Evolutionary conservation across 2,797 vertebrate species (phyloP), one percentile per base, ranked within the genome.

Genomic region (Aldrovandia affinis): DNA sequence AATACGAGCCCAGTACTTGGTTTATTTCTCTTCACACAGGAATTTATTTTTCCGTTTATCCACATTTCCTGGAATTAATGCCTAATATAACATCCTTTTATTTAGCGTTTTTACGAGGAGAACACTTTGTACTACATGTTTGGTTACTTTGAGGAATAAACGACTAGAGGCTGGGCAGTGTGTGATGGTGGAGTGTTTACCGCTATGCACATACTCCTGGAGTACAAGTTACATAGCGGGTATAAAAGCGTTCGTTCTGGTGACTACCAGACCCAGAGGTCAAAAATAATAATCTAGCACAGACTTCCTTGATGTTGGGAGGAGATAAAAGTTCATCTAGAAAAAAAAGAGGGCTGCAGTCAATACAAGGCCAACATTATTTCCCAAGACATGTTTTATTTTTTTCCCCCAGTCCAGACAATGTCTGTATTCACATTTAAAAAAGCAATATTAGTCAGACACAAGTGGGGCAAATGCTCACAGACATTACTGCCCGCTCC

Each of bases 281-380:
- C 91, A 91, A 89, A 87, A 61, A 84, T 88, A 91, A 91, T 90
- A 92, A 93, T 89, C 86, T 83, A 80, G 82, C 88, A 85, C 89
- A 89, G 91, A 84, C 88, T 86, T 1, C 30, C 63, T 84, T 80
- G 92, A 93, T 94, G 88, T 89, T 83, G 79, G 88, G 83, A 85
- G 85, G 86, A 92, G 93, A 93, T 94, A 93, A 92, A 89, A 77
- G 47, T 87, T 91, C 90, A 89, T 70, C 88, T 87, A 88, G 88
- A 79, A 89, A 89, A 92, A 91, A 22, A 90, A 18, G 42, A 82
- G 88, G 81, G 83, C 86, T 85, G 36, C 44, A 82, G 89, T 87
- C 90, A 92, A 88, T 84, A 93, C 86, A 92, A 89, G 88, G 83
- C 84, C 88, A 89, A 88, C 89, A 89, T 89, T 87, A 91, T 87